Evolutionary conservation across 2,797 vertebrate genomes (phyloP), one percentile per base, ranked within the genome.

Genomic region (Halcyon leucocephala): DNA sequence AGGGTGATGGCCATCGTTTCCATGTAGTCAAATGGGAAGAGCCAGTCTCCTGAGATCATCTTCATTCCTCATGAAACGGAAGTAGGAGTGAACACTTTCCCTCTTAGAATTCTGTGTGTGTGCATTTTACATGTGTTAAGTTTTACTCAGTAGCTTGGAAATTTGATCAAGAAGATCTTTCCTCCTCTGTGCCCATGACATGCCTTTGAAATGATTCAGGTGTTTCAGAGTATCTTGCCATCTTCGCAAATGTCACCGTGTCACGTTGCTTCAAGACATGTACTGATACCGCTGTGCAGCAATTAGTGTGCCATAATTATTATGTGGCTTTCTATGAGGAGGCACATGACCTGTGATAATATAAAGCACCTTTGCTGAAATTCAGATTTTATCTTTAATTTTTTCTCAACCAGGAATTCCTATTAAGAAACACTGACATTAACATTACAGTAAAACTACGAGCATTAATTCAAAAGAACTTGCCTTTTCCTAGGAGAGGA

Each of bases 311-410:
- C 78, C 4, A 0, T 82, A 69, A 82, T 78, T 72, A 70, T 10
- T 67, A 13, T 2, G 48, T 20, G 81, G 54, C 73, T 84, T 89
- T 79, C 48, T 41, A 54, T 26, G 62, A 55, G 54, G 65, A 74
- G 44, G 31, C 25, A 55, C 52, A 71, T 64, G 65, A 61, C 58
- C 79, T 71, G 37, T 52, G 69, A 52, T 64, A 61, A 83, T 54
- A 83, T 54, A 66, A 52, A 70, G 51, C 80, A 48, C 37, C 22
- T 85, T 46, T 74, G 44, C 58, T 79, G 66, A 91, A 94, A 71
- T 84, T 60, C 62, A 91, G 84, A 70, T 66, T 74, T 69, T 41
- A 69, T 90, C 41, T 88, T 39, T 31, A 15, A 3, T 29, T 80
- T 67, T 78, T 90, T 77, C n/a, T 78, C 67, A 82, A 52, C 15